Conservation (phyloP, 2,888 invertebrate species). For the Microctonus brassicae region DNA sequence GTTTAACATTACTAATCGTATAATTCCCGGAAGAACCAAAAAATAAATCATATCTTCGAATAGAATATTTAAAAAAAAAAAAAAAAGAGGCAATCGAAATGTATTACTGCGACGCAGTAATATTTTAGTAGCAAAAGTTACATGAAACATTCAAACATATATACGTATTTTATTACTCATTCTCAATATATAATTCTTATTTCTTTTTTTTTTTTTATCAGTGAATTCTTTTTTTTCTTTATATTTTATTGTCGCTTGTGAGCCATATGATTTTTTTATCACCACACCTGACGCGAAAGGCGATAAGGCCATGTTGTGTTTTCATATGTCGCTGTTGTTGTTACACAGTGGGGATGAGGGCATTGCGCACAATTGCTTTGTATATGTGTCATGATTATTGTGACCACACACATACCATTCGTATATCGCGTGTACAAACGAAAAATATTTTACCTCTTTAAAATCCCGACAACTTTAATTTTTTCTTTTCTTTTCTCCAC, state of each 20-base stretch:
- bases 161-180: background rate
- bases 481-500: background rate
- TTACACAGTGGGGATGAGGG: background rate
- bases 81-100: background rate
- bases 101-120: background rate
- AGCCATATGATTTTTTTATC: conserved; percentile 7
- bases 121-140: background rate
- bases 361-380: conserved; percentile 6
- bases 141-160: background rate
- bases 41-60: background rate
- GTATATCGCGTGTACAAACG: background rate
- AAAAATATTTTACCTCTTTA: background rate
- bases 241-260: conserved; percentile 1
- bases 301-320: background rate
- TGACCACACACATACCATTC: background rate
- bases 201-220: conserved; percentile 6
- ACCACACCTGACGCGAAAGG: background rate
- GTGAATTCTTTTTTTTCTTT: background rate
- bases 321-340: conserved; percentile 1
- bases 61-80: background rate
- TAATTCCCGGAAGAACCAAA: background rate
- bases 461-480: background rate
- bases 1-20: background rate
- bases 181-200: background rate
- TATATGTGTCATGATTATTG: conserved; percentile 5